A percentile compares a stretch with the other conserved stretches of the same genome.
These are phyloP conservation scores for Triplophysa rosa DNA, from an alignment of 2,113 vertebrate genomes.

Conservation along the genomic window DNA sequence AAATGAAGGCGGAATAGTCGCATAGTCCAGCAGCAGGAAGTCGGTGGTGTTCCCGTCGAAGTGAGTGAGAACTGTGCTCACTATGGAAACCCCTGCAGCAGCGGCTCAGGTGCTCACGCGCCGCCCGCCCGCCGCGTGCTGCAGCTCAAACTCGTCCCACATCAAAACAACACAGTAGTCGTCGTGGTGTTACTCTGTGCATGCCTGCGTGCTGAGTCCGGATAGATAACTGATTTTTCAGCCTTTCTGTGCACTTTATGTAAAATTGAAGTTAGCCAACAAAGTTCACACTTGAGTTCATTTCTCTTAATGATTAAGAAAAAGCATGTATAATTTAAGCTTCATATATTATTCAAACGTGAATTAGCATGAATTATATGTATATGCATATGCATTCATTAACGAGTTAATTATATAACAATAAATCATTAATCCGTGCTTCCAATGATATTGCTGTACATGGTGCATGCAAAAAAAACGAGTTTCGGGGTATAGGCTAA, in stretches of 20 bases:
- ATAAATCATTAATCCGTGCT: no score
- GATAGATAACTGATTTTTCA: no score
- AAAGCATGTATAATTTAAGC: no score
- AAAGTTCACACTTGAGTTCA: neutral
- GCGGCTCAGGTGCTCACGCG: slow-evolving; percentile 72
- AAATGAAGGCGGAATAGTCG: slow-evolving; percentile 50
- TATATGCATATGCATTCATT: no score
- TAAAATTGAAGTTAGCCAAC: neutral
- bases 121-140: slow-evolving; percentile 59
- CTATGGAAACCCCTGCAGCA: slow-evolving; percentile 61
- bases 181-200: neutral
- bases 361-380: no score
- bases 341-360: no score
- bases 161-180: neutral
- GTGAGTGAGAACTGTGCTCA: slow-evolving; percentile 63
- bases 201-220: no score
- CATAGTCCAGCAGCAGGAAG: slow-evolving; percentile 76
- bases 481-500: no score
- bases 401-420: no score
- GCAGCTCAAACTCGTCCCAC: neutral
- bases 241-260: neutral
- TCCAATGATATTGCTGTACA: no score
- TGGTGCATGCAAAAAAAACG: no score
- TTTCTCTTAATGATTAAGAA: no score
- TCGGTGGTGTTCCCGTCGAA: slow-evolving; percentile 57